These are phyloP conservation scores for Sinocyclocheilus maitianheensis DNA, from an alignment of 2,113 vertebrate genomes.

Conservation along the genomic window DNA sequence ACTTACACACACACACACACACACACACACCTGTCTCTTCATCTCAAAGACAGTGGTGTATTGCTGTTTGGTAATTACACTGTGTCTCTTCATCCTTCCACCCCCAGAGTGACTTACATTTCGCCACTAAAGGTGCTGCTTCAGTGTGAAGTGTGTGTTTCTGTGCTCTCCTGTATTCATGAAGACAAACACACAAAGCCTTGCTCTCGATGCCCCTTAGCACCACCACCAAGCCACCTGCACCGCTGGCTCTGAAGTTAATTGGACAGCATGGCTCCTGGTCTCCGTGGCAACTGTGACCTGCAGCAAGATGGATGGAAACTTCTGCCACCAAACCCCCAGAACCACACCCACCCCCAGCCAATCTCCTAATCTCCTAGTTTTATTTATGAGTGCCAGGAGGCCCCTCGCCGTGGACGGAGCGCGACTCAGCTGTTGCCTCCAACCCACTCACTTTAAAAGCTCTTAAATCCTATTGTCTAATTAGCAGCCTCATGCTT, in stretches of 20 bases:
- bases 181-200: constrained; percentile 33
- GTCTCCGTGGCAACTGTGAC: constrained; percentile 58
- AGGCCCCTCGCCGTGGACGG: constrained; percentile 65
- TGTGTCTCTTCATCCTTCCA: neutral
- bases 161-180: neutral
- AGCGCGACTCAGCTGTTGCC: constrained; percentile 66
- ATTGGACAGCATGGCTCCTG: constrained; percentile 53
- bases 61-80: constrained; percentile 6
- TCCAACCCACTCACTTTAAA: constrained; percentile 37
- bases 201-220: neutral
- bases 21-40: neutral
- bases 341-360: constrained; percentile 45
- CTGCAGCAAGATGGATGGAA: constrained; percentile 53
- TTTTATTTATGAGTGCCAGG: constrained; percentile 73
- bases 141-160: neutral
- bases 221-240: constrained; percentile 37
- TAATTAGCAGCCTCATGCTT: constrained; percentile 53
- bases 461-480: constrained; percentile 48
- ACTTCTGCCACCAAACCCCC: constrained; percentile 30
- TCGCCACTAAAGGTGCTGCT: neutral
- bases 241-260: constrained; percentile 42
- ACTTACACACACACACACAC: neutral
- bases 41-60: constrained; percentile 5
- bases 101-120: neutral
- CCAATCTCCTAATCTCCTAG: constrained; percentile 74